Base-by-base conservation (phyloP, 2,888 invertebrate species). In the Cecidostiba fungosa region DNA sequence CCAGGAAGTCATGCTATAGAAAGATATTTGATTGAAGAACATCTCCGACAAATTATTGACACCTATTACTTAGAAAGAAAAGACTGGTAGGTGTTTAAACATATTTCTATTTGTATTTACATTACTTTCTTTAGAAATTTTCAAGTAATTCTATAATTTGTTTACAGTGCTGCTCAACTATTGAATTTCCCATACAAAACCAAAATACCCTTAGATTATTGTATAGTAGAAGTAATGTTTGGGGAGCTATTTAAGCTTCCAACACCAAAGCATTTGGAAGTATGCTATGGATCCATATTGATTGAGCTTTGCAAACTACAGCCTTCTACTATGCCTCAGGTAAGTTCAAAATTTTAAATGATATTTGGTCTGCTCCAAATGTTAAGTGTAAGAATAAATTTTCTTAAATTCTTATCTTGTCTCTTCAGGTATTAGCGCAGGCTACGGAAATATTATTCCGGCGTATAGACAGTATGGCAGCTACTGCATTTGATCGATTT, bases 1-100 rank as follows among this genome's bases (percentile, higher is more conserved):
- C 99, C 99, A 0, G 99, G 99, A 54, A 97, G 98, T 29, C 99
- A 99, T 94, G 98, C 99, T 0, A 99, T 99, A 87, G 99, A 99
- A 93, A 95, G 99, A 86, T 99, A 98, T 94, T 95, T 99, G 1
- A 98, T 99, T 90, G 99, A 99, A 93, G 99, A 99, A 93, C 99
- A 99, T 92, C 94, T 99, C 50, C 96, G 97, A 91, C 98, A 98
- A 90, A 99, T 99, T 59, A 95, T 99, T 88, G 97, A 98, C 92
- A 96, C 97, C 87, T 96, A 97, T 93, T 96, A 96, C 91, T 93
- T 96, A 47, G 99, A 99, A 92, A 95, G 99, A 79, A 99, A 99
- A 93, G 98, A 98, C 92, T 99, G 99, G 96, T 96, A 92, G 89
- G 90, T 12, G 43, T 62, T 26, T 47, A 29, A 66, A 70, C 23